Evolutionary conservation across 2,797 vertebrate genomes (phyloP), one percentile per base, ranked within the genome.

Genomic region (Sebastes wilsoni): DNA sequence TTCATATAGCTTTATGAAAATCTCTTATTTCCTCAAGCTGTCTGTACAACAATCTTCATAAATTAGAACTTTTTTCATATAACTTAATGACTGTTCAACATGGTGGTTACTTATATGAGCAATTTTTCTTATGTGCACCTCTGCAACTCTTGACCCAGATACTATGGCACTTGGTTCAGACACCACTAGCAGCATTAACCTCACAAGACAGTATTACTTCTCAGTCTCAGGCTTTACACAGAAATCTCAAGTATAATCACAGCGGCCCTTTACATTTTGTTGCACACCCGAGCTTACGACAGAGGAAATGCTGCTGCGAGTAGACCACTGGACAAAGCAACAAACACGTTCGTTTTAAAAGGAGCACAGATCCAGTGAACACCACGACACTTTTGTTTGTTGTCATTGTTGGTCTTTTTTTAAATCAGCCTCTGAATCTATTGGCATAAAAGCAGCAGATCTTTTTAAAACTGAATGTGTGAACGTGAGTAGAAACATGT

Each of bases 21-120:
- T 97, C 95, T 98, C 97, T 97, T 96, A 88, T 94, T 92, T 95
- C 87, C 93, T 95, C 92, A 94, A 95, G 94, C 97, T 96, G 96
- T 98, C 97, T 99, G 97, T 99, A 99, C 97, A 99, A 99, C 99
- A 98, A 96, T 97, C 97, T 98, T 99, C 97, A 99, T 99, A 99
- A 99, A 99, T 99, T 98, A 99, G 96, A 97, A 94, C 80, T 96
- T 93, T 83, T 94, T 97, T 96, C 95, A 96, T 97, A 99, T 98
- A 99, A 99, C 97, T 98, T 99, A 99, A 97, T 97, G 97, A 97
- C 97, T 98, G 97, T 97, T 97, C 96, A 97, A 97, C 96, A 96
- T 96, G 97, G 96, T 97, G 97, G 97, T 98, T 97, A 96, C 95
- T 95, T 96, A 95, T 95, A 94, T 96, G 95, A 97, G 95, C 95